Percentiles rank a stretch among this genome's conserved stretches.
Evolutionary conservation across 2,888 invertebrate species (phyloP).

Genomic region (Lampropteryx suffumata): DNA sequence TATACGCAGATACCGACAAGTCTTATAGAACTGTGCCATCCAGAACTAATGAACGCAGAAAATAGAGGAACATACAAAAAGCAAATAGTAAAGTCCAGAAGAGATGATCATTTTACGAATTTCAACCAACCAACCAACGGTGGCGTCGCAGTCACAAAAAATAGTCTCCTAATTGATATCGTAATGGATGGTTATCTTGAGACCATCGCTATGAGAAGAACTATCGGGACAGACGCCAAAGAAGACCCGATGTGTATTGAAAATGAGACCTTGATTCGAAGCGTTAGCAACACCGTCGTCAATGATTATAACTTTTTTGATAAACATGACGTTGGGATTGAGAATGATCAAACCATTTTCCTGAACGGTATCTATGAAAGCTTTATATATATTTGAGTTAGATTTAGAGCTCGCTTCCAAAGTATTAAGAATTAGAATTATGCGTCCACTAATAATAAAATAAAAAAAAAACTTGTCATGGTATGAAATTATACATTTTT

Average conservation of each 20-base stretch:
- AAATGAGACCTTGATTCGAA: constrained; percentile 44
- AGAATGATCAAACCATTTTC: constrained; percentile 60
- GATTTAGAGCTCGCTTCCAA: too few relatives aligned
- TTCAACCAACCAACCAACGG: constrained; percentile 26
- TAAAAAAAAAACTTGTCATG: too few relatives aligned
- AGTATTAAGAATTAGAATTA: too few relatives aligned
- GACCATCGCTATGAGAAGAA: constrained; percentile 54
- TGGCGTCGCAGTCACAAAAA: constrained; percentile 50
- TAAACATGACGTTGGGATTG: constrained; percentile 41
- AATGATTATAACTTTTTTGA: constrained; percentile 45
- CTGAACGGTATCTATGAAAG: constrained; percentile 69
- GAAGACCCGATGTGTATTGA: constrained; percentile 35
- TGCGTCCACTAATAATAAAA: too few relatives aligned
- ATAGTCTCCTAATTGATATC: constrained; percentile 57
- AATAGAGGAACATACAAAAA: constrained; percentile 17
- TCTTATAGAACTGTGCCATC: constrained; percentile 54
- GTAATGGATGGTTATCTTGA: constrained; percentile 56
- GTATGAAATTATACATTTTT: too few relatives aligned
- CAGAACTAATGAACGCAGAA: constrained; percentile 38
- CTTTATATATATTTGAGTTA: neutral
- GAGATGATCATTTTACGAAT: constrained; percentile 1
- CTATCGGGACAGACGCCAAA: constrained; percentile 56
- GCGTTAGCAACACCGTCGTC: constrained; percentile 44
- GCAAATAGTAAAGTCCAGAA: constrained; percentile 4
- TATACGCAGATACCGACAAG: constrained; percentile 58